A percentile compares a stretch with the other conserved stretches of the same genome.
Evolutionary conservation across 2,888 invertebrate species (phyloP).

Genomic region (Anoplius nigerrimus): DNA sequence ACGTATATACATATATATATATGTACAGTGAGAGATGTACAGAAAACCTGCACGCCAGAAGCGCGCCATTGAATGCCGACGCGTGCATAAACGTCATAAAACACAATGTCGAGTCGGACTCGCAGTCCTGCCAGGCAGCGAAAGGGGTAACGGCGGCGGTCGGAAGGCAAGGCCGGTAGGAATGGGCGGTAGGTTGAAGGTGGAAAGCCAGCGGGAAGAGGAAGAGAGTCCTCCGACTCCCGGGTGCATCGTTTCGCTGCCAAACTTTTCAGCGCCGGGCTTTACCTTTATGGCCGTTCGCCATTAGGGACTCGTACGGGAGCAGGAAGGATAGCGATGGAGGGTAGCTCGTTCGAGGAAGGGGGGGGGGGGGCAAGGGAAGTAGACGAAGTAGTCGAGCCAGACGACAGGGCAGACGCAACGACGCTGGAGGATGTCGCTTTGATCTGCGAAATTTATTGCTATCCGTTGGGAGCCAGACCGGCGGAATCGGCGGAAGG

Average conservation of each 20-base stretch:
- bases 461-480: constrained; percentile 55
- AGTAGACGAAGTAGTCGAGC: constrained; percentile 25
- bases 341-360: too few species aligned
- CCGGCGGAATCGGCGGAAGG: constrained; percentile 33
- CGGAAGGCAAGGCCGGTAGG: not conserved
- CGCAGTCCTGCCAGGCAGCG: too few species aligned
- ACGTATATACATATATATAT: not conserved
- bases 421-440: constrained; percentile 27
- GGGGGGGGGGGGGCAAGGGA: too few species aligned
- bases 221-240: constrained; percentile 10
- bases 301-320: constrained; percentile 26
- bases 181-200: constrained; percentile 10
- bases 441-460: constrained; percentile 52
- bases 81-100: too few species aligned
- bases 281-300: constrained; percentile 31
- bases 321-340: not conserved
- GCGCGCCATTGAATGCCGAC: too few species aligned
- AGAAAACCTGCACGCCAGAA: too few species aligned
- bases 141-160: too few species aligned
- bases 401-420: constrained; percentile 28
- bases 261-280: constrained; percentile 15
- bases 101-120: too few species aligned
- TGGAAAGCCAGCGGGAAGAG: constrained; percentile 1
- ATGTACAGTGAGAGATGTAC: not conserved
- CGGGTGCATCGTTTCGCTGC: constrained; percentile 23